Evolutionary conservation across 2,888 invertebrate genomes (phyloP).

Genomic region (Pardosa pseudoannulata): DNA sequence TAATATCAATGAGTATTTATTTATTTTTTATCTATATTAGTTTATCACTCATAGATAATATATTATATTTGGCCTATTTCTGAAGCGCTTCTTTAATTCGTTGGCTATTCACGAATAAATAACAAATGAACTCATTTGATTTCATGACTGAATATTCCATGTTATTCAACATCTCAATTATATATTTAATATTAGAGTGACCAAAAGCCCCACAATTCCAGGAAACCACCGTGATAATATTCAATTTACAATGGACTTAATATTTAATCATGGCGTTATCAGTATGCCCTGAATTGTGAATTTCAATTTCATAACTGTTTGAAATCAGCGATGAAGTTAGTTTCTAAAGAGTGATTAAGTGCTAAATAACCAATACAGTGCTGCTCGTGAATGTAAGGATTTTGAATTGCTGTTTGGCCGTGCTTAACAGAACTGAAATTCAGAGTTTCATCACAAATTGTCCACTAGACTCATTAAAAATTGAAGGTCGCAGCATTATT

Average conservation of each 20-base stretch:
- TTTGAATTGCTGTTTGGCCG: neutral
- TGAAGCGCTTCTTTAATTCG: too few relatives aligned
- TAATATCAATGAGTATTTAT: too few relatives aligned
- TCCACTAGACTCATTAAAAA: neutral
- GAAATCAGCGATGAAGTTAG: neutral
- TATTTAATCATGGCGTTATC: conserved; percentile 9
- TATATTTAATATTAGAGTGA: conserved; percentile 1
- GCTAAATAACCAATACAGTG: conserved; percentile 4
- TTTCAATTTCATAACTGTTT: conserved; percentile 15
- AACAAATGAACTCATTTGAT: neutral
- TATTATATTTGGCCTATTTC: too few relatives aligned
- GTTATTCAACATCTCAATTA: neutral
- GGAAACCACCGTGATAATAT: neutral
- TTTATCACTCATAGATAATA: too few relatives aligned
- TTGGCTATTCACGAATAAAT: too few relatives aligned
- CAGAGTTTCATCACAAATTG: neutral
- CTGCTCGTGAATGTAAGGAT: neutral
- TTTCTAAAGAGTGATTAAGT: conserved; percentile 18
- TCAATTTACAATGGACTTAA: conserved; percentile 15
- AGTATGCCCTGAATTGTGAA: neutral
- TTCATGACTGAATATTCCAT: neutral
- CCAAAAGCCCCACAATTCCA: neutral
- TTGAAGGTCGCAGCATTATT: neutral
- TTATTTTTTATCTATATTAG: too few relatives aligned
- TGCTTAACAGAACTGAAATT: neutral